Evolutionary conservation across 2,888 invertebrate genomes (phyloP).

Genomic region (Pollenia labialis): DNA sequence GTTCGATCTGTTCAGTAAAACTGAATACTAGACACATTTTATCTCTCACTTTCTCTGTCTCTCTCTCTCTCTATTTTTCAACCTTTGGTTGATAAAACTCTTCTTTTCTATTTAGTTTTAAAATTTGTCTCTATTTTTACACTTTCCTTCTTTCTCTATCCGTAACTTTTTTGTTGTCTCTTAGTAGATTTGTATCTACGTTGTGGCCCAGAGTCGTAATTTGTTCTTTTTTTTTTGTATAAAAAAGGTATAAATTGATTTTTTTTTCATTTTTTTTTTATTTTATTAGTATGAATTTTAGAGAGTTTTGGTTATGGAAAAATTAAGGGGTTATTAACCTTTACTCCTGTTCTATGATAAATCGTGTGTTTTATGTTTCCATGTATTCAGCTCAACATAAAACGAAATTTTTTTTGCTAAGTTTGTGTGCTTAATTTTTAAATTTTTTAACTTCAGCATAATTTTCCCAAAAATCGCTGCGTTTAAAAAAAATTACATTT

Average conservation of each 20-base stretch:
- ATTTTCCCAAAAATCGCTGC: too few species aligned
- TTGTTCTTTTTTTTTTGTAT: conserved; percentile 7
- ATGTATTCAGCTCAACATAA: too few species aligned
- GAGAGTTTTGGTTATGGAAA: neutral
- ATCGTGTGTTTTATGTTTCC: too few species aligned
- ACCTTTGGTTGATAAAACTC: neutral
- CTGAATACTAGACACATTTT: neutral
- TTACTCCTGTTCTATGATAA: too few species aligned
- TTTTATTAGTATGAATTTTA: conserved; percentile 1
- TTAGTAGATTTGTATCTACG: neutral
- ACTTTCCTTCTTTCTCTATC: neutral
- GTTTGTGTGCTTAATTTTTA: too few species aligned
- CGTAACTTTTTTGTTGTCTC: neutral
- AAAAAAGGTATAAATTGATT: neutral
- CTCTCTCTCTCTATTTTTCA: conserved; percentile 1
- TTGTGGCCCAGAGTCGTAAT: neutral
- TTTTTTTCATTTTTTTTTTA: conserved; percentile 10
- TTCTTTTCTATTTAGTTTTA: neutral
- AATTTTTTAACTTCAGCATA: too few species aligned
- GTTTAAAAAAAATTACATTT: too few species aligned
- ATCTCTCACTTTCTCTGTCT: neutral
- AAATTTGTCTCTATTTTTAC: neutral
- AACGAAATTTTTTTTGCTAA: too few species aligned
- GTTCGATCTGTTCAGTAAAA: conserved; percentile 83
- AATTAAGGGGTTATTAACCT: too few species aligned